Percentiles rank a stretch among this genome's conserved stretches.
Evolutionary conservation across 2,797 vertebrate species (phyloP).

Genomic region (Okamejei kenojei): DNA sequence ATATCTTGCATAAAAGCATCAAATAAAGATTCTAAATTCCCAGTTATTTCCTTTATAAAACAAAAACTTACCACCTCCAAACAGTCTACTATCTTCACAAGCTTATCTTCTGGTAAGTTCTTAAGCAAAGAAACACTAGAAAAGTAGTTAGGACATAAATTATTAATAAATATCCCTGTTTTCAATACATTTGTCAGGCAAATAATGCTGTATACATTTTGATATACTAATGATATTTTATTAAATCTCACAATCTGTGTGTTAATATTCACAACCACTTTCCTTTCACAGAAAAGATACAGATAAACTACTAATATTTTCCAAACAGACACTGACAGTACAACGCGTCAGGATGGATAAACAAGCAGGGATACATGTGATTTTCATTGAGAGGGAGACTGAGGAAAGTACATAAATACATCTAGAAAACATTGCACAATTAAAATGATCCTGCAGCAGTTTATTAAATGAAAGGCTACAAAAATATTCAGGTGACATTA

Average conservation of each 20-base stretch:
- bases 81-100: conserved; percentile 89
- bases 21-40: background rate
- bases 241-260: background rate
- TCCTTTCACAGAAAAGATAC: background rate
- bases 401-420: background rate
- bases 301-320: background rate
- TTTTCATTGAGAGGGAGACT: background rate
- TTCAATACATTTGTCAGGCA: conserved; percentile 21
- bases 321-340: background rate
- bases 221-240: background rate
- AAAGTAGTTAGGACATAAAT: conserved; percentile 41
- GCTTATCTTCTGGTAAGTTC: conserved; percentile 82
- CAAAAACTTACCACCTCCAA: conserved; percentile 81
- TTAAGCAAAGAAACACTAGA: conserved; percentile 81
- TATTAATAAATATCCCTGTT: conserved; percentile 38
- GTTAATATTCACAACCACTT: background rate
- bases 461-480: background rate
- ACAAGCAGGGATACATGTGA: background rate
- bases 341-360: background rate
- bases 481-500: background rate
- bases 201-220: background rate
- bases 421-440: background rate
- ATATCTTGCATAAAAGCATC: background rate
- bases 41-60: background rate
- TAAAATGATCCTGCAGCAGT: background rate